Conservation (phyloP, 2,888 invertebrate species). For the Caenorhabditis imperialis region DNA sequence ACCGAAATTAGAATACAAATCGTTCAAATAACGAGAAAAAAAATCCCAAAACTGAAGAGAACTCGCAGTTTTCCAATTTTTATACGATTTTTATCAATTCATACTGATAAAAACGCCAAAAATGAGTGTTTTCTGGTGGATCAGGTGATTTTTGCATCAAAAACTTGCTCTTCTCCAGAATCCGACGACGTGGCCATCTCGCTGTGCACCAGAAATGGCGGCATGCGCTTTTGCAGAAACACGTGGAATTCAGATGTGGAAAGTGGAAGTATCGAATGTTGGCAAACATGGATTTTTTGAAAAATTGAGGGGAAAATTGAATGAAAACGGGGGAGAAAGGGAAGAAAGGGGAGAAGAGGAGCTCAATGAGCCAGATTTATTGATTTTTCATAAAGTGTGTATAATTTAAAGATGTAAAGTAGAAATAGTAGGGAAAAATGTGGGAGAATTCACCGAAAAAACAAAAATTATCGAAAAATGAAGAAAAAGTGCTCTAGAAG, state of each 20-base stretch:
- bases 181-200: slow-evolving; percentile 13
- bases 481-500: too few relatives aligned
- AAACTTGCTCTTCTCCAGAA: slow-evolving; percentile 42
- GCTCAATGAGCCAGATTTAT: too few relatives aligned
- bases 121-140: slow-evolving; percentile 27
- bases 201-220: slow-evolving; percentile 13
- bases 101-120: slow-evolving; percentile 12
- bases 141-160: slow-evolving; percentile 23
- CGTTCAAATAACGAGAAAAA: too few relatives aligned
- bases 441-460: too few relatives aligned
- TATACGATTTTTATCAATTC: slow-evolving; percentile 1
- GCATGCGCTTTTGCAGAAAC: slow-evolving; percentile 2
- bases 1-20: too few relatives aligned
- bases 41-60: too few relatives aligned
- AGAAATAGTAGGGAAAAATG: too few relatives aligned
- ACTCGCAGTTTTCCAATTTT: background rate
- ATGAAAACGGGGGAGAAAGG: background rate
- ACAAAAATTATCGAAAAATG: too few relatives aligned
- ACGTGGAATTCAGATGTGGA: background rate
- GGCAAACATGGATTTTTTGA: background rate
- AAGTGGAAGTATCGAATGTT: slow-evolving; percentile 1
- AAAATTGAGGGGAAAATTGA: background rate
- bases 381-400: too few relatives aligned
- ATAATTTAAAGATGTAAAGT: too few relatives aligned
- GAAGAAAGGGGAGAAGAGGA: background rate